Base-by-base conservation (phyloP, 2,888 invertebrate species). In the Prosopocoilus inquinatus region DNA sequence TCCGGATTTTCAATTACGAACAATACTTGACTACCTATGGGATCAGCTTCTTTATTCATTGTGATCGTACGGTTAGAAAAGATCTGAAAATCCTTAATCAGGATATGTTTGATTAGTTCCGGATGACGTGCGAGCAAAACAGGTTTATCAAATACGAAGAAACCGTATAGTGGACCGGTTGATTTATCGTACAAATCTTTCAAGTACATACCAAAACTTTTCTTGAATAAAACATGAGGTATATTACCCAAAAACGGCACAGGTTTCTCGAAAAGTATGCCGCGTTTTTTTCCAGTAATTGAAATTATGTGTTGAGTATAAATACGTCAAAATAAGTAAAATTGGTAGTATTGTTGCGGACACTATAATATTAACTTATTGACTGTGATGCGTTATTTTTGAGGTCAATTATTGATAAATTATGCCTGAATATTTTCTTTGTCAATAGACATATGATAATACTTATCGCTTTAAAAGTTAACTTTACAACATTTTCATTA, bases 91-190 rank as follows among this genome's bases (percentile, higher is more conserved):
- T 81, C 80, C 45, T 78, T 76, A 1, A 80, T 75, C 55, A 81
- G 60, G 36, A 81, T 68, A 7, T 73, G 67, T 58, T 80, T 81
- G 20, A 81, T 76, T 1, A 80, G 55, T 39, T 80, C 75, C 0
- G 80, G 79, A 60, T 78, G 77, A 33, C 77, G 71, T 0, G 81
- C 55, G 1, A 82, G 61, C 1, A 82, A 59, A 41, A 75, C 73
- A 0, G 82, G 82, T 53, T 76, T 77, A 54, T 78, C 75, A 43
- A 81, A 75, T 15, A 79, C 74, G 62, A 78, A 82, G 39, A 82
- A 75, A 2, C 82, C 82, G 11, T 80, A 71, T 58, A 71, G 79
- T 9, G 65, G 63, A 9, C 63, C 60, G 20, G 63, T 57, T 47
- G 65, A 56, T 52, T 69, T 63, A 3, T 44, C 41, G 57, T 76